Conservation (phyloP, 2,113 vertebrate species). For the Boulengeromyrus knoepffleri region DNA sequence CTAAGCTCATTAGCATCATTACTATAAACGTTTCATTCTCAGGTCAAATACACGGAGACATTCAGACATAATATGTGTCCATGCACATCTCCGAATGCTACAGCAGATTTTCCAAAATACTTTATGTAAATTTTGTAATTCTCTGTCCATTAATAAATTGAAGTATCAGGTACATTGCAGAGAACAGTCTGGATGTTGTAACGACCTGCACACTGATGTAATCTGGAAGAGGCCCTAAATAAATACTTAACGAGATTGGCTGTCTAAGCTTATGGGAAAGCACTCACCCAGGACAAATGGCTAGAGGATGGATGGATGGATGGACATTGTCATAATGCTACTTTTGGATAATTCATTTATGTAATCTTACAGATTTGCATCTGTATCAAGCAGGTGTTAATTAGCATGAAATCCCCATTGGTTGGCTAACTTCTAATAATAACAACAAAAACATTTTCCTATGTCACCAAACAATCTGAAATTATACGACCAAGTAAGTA, state of each 20-base stretch:
- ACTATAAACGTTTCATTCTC: not conserved
- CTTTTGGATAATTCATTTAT: not conserved
- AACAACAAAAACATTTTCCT: not conserved
- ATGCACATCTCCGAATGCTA: not conserved
- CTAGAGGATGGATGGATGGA: not conserved
- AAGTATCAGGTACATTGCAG: not conserved
- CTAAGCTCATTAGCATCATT: not conserved
- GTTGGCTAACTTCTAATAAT: not conserved
- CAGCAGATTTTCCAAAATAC: not conserved
- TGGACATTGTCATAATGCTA: not conserved
- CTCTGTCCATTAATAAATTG: not conserved
- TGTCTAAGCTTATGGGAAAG: not conserved
- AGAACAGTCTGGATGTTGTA: not conserved
- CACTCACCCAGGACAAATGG: not conserved
- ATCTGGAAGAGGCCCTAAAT: not conserved
- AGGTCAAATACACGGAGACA: not conserved
- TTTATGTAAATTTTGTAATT: not conserved
- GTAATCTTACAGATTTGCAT: not conserved
- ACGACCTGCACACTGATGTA: not conserved
- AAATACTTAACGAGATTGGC: not conserved
- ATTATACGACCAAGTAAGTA: not conserved
- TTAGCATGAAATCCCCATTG: not conserved
- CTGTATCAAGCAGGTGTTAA: not conserved
- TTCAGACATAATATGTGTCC: not conserved
- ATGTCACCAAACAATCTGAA: not conserved